phyloP scores from a whole-genome alignment of 2,113 vertebrate species.

The Pseudorasbora parva region DNA sequence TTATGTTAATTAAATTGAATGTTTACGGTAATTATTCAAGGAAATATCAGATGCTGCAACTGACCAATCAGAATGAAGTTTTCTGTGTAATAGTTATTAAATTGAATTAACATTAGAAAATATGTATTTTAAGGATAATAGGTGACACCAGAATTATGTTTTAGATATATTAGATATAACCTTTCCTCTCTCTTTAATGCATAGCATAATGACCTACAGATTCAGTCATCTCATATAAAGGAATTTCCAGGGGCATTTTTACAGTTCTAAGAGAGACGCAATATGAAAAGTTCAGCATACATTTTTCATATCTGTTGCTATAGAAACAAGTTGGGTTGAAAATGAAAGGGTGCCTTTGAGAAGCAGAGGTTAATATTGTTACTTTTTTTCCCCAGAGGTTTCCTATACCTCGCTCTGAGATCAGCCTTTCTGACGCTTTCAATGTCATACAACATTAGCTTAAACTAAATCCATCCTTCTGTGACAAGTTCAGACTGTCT shows the following conservation, averaged over 20 bases:
- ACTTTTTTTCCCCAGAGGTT: conserved; percentile 57
- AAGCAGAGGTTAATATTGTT: conserved; percentile 58
- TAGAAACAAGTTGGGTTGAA: conserved; percentile 50
- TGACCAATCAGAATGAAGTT: too few relatives aligned
- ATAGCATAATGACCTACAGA: not conserved
- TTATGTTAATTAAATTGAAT: too few relatives aligned
- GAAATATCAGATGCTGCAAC: too few relatives aligned
- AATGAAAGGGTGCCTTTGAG: conserved; percentile 58
- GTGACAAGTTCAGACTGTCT: conserved; percentile 56
- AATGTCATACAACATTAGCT: conserved; percentile 50
- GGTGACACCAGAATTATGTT: not conserved
- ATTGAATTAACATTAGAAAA: too few relatives aligned
- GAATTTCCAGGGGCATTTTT: conserved; percentile 19
- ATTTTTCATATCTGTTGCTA: conserved; percentile 61
- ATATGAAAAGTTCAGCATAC: conserved; percentile 51
- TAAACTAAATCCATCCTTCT: conserved; percentile 38
- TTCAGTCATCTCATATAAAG: conserved; percentile 8
- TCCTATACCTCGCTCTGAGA: conserved; percentile 27
- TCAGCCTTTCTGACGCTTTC: conserved; percentile 46
- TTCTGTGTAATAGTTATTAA: too few relatives aligned
- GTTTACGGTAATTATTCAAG: too few relatives aligned
- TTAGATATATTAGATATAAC: not conserved
- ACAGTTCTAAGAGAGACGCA: conserved; percentile 8
- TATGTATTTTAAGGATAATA: not conserved
- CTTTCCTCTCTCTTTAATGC: not conserved